Evolutionary conservation across 2,888 invertebrate species (phyloP), one percentile per base, ranked within the genome.

Genomic region (Gonocerus acuteangulatus): DNA sequence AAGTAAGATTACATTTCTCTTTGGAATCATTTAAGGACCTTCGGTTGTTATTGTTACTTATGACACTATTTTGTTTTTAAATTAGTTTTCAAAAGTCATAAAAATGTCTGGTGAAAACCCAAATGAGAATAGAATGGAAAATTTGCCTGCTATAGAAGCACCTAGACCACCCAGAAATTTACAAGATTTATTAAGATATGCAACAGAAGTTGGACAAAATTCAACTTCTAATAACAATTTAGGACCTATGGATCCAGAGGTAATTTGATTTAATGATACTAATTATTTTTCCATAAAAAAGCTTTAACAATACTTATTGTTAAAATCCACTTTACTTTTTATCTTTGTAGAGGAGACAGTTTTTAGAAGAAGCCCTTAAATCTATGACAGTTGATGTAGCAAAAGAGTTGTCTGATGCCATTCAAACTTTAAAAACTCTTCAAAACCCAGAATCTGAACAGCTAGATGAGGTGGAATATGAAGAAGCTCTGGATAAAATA

Each of bases 311-410:
- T 16, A 9, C 6, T 45, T n/a, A n/a, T n/a, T n/a, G n/a, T n/a
- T n/a, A n/a, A n/a, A 36, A 11, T 11, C 11, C 36, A 13, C 13
- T 13, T 36, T 13, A 11, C 34, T 11, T 39, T 39, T 60, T 19
- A 48, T 63, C 34, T 65, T 48, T 32, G 47, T 74, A 89, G 87
- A 79, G 84, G 62, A 79, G 80, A 62, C 74, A 76, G 66, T 92
- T 89, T 73, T 74, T 92, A 15, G 84, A 83, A 67, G 79, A 84
- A 59, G 89, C 87, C 0, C 69, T 93, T 15, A 58, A 54, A 22
- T 61, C 77, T 2, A 61, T 91, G 74, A 82, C 86, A 0, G 79
- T 87, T 0, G 83, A 87, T 72, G 80, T 88, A 0, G 78, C 83
- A 0, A 80, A 85, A 60, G 77, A 85, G 39, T 73, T 93, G 56